Evolutionary conservation across 2,888 invertebrate genomes (phyloP).

Genomic region (Syrista parreyssii): DNA sequence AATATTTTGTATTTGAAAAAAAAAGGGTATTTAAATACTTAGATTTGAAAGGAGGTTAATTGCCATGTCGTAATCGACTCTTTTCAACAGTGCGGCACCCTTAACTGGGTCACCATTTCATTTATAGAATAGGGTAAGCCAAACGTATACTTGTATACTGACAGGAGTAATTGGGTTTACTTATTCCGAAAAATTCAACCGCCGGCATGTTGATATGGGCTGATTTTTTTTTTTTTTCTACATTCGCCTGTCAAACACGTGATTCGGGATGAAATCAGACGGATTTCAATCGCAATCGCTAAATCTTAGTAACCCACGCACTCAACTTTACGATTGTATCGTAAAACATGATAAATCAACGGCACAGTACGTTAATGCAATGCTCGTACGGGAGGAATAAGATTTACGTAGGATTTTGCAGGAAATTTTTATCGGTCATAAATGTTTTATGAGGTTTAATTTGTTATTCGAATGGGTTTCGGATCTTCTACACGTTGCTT

Average conservation of each 20-base stretch:
- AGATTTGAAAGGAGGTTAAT: neutral
- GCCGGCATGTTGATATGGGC: neutral
- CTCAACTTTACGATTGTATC: neutral
- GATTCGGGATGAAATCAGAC: neutral
- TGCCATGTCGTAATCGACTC: neutral
- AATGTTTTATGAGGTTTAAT: neutral
- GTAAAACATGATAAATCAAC: neutral
- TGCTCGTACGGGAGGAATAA: neutral
- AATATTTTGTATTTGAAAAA: neutral
- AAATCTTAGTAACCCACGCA: neutral
- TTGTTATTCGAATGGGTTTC: neutral
- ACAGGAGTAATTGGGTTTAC: neutral
- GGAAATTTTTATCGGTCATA: neutral
- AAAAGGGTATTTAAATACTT: neutral
- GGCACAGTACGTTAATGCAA: neutral
- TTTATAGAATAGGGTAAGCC: neutral
- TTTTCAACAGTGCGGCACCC: neutral
- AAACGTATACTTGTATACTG: neutral
- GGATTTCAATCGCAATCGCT: neutral
- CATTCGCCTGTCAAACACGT: neutral
- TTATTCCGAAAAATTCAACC: neutral
- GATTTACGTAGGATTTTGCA: neutral
- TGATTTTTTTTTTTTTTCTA: neutral
- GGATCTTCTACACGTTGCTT: neutral
- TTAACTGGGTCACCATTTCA: constrained; percentile 3